phyloP scores from a whole-genome alignment of 2,113 vertebrate genomes.

The Spheniscus mendiculus region DNA sequence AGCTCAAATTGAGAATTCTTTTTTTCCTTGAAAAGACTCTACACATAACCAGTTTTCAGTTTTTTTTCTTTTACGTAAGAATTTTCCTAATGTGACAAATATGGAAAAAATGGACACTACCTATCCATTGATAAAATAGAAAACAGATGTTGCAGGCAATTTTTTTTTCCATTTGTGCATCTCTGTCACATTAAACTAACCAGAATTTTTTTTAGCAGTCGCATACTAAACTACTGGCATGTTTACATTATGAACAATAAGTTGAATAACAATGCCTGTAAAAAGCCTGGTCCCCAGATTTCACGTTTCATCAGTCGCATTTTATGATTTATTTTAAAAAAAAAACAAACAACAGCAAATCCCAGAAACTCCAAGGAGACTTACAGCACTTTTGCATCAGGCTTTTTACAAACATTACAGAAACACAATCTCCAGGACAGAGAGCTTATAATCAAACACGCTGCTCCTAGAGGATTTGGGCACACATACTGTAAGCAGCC shows the following conservation, averaged over 20 bases:
- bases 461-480: not conserved
- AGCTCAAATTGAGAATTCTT: not conserved
- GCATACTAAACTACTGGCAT: not conserved
- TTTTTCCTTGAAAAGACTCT: not conserved
- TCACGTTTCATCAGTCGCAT: not conserved
- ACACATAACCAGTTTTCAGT: not conserved
- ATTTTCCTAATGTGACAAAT: not conserved
- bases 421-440: not conserved
- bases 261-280: not conserved
- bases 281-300: not conserved
- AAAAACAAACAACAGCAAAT: not conserved
- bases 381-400: not conserved
- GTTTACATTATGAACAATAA: not conserved
- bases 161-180: not conserved
- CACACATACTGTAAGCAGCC: not conserved
- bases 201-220: not conserved
- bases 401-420: not conserved
- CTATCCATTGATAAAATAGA: not conserved
- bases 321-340: not conserved
- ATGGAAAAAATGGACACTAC: not conserved
- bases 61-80: not conserved
- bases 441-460: not conserved
- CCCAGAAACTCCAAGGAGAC: not conserved
- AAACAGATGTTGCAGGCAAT: not conserved
- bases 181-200: not conserved